These are phyloP conservation scores for Alexandromys fortis DNA, from an alignment of 2,113 vertebrate genomes.

Conservation along the genomic window DNA sequence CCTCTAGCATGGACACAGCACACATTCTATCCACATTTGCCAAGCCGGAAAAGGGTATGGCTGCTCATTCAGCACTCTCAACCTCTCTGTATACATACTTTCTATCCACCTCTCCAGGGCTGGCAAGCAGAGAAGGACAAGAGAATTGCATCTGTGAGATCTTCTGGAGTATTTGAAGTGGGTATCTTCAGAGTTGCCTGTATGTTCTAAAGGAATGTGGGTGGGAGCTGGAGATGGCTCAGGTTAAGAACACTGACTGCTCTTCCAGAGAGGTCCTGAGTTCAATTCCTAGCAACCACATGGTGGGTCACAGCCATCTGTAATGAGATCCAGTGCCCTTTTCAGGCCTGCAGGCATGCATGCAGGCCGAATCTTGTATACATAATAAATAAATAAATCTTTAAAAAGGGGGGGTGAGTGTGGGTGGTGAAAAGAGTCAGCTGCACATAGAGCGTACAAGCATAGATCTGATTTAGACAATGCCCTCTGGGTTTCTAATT, in stretches of 20 bases:
- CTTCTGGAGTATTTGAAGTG: background rate
- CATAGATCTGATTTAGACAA: background rate
- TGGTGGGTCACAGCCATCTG: too few species aligned
- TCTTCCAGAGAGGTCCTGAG: too few species aligned
- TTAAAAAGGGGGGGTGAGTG: background rate
- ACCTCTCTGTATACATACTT: background rate
- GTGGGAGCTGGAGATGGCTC: too few species aligned
- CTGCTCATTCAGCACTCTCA: background rate
- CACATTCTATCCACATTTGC: background rate
- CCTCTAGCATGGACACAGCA: background rate
- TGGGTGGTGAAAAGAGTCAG: background rate
- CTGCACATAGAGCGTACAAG: background rate
- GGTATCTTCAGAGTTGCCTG: background rate
- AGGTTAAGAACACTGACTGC: too few species aligned
- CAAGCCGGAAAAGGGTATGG: background rate
- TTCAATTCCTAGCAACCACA: too few species aligned
- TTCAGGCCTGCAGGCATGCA: too few species aligned
- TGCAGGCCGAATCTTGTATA: too few species aligned
- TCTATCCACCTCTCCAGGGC: background rate
- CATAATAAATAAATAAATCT: too few species aligned
- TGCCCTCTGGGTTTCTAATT: background rate
- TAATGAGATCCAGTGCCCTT: too few species aligned
- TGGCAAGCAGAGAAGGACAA: background rate
- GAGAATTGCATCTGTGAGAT: background rate
- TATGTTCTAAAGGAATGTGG: background rate